Evolutionary conservation across 1,140 invertebrate genomes (phyloP).

Genomic region (Pseudomyrmex dendroicus): DNA sequence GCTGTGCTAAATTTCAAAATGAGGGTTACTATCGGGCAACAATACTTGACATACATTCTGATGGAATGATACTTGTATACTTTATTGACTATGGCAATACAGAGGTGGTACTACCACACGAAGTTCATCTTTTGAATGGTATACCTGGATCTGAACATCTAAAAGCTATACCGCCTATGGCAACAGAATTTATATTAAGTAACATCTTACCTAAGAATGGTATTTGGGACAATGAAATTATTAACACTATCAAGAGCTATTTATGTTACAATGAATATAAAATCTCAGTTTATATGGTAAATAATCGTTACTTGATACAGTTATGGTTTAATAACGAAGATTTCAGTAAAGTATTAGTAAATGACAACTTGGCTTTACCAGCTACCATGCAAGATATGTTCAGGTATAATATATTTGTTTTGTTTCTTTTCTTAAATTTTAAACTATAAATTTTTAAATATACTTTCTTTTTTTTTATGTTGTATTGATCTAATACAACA

Average conservation of each 20-base stretch:
- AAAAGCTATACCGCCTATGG: constrained; percentile 85
- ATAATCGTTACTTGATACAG: constrained; percentile 69
- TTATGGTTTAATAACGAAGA: constrained; percentile 74
- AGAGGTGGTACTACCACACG: constrained; percentile 85
- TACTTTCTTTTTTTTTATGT: not conserved
- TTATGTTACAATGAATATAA: constrained; percentile 85
- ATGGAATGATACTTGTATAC: constrained; percentile 86
- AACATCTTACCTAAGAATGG: constrained; percentile 83
- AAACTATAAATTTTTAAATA: not conserved
- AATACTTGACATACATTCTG: constrained; percentile 83
- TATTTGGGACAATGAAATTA: constrained; percentile 84
- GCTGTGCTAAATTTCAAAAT: constrained; percentile 88
- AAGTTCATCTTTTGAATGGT: constrained; percentile 86
- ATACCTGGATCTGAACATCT: constrained; percentile 83
- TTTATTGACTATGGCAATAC: constrained; percentile 91
- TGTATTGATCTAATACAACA: too few relatives aligned
- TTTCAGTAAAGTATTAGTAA: constrained; percentile 74
- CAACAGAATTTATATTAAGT: constrained; percentile 86
- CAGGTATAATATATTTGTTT: constrained; percentile 37
- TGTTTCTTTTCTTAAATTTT: not conserved
- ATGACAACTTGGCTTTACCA: constrained; percentile 44
- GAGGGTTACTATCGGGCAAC: constrained; percentile 87
- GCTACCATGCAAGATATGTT: constrained; percentile 60
- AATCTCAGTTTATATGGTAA: constrained; percentile 77
- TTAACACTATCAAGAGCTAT: constrained; percentile 83